These are phyloP conservation scores for Apoda limacodes DNA, from an alignment of 2,888 invertebrate species.

Conservation along the genomic window DNA sequence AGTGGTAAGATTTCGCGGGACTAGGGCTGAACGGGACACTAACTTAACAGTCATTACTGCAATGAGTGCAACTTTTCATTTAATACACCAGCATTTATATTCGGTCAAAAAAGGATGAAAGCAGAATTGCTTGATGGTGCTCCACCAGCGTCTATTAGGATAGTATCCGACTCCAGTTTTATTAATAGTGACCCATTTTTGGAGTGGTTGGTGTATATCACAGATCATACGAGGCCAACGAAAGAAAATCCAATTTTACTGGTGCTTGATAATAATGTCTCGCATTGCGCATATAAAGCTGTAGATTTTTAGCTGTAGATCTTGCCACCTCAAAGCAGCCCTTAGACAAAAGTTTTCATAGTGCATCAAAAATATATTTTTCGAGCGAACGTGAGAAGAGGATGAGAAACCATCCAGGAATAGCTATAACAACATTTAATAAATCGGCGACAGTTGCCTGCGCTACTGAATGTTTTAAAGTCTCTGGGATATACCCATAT, in stretches of 20 bases:
- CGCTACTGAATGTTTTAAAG: conserved; percentile 7
- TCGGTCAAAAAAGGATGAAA: conserved; percentile 28
- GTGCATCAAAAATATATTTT: conserved; percentile 17
- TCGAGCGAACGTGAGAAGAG: conserved; percentile 22
- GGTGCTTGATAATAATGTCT: conserved; percentile 16
- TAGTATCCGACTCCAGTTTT: conserved; percentile 4
- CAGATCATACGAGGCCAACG: conserved; percentile 7
- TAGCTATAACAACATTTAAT: conserved; percentile 14
- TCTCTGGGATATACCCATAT: conserved; percentile 2
- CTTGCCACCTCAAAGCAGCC: conserved; percentile 8
- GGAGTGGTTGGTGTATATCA: conserved; percentile 15
- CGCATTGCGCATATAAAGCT: conserved; percentile 5
- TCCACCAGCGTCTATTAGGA: conserved; percentile 3
- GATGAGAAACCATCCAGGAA: conserved; percentile 20
- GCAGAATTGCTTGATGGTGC: conserved; percentile 12
- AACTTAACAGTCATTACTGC: conserved; percentile 12
- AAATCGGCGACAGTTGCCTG: conserved; percentile 3
- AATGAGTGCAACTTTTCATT: conserved; percentile 20
- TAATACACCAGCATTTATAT: conserved; percentile 31
- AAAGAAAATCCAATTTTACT: conserved; percentile 13
- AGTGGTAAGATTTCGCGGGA: background rate
- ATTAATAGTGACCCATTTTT: conserved; percentile 11
- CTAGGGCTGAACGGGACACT: conserved; percentile 18
- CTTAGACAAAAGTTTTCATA: conserved; percentile 10
- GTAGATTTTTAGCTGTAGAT: conserved; percentile 1